A percentile compares a stretch with the other conserved stretches of the same genome.
phyloP scores from a whole-genome alignment of 2,797 vertebrate species.

The Eulemur rubriventer region DNA sequence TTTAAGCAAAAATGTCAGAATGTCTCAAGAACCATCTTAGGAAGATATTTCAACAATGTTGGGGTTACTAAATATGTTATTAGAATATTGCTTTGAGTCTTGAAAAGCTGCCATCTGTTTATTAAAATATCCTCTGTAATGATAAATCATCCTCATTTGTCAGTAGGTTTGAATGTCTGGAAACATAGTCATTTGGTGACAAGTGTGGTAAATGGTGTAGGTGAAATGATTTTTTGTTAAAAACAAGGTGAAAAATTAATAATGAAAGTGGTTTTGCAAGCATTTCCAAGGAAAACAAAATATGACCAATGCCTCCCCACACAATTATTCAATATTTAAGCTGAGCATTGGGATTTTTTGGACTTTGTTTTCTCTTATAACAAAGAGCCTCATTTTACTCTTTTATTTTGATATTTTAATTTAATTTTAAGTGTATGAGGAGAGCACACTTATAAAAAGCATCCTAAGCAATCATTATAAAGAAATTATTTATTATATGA shows the following conservation, averaged over 20 bases:
- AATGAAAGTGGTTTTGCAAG: slow-evolving; percentile 11
- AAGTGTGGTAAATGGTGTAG: neutral
- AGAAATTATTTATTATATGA: neutral
- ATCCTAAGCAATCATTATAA: neutral
- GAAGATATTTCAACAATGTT: neutral
- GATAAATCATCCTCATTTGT: neutral
- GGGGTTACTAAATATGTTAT: neutral
- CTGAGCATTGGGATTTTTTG: neutral
- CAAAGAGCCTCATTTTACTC: neutral
- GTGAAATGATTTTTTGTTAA: neutral
- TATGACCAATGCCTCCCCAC: neutral
- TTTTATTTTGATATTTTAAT: slow-evolving; percentile 33
- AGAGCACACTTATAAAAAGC: neutral
- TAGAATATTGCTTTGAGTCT: neutral
- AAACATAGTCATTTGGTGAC: neutral
- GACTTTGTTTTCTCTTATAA: neutral
- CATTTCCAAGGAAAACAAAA: slow-evolving; percentile 4
- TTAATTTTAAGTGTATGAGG: neutral
- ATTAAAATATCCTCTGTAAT: neutral
- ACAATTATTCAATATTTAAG: neutral
- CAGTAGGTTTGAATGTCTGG: neutral
- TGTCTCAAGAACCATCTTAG: slow-evolving; percentile 22
- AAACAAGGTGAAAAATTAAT: neutral
- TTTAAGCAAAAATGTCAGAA: slow-evolving; percentile 15
- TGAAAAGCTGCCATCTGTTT: neutral